Conservation (phyloP, 2,113 vertebrate species). For the Piaya cayana region DNA sequence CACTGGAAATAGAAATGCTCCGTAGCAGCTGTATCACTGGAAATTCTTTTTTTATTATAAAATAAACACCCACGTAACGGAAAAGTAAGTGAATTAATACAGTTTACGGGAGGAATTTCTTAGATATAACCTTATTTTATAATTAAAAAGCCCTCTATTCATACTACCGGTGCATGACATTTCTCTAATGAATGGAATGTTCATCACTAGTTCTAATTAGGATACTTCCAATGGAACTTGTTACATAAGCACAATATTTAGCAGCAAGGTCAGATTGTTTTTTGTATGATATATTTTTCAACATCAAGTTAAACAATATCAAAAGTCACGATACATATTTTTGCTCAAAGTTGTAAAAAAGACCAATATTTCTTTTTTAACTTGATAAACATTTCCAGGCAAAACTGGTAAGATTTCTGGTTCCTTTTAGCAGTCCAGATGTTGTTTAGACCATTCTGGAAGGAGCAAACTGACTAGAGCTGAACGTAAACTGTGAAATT, state of each 20-base stretch:
- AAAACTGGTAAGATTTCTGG: background rate
- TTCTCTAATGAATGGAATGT: slow-evolving; percentile 11
- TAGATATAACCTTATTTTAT: background rate
- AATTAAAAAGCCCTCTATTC: background rate
- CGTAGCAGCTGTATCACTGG: background rate
- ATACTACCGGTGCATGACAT: background rate
- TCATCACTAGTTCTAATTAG: background rate
- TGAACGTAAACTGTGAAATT: background rate
- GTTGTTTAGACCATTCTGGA: background rate
- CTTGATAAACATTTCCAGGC: background rate
- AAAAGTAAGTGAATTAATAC: background rate
- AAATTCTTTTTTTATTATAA: background rate
- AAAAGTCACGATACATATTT: background rate
- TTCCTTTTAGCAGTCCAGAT: background rate
- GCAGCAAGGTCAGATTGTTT: background rate
- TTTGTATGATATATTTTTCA: background rate
- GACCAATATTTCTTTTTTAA: background rate
- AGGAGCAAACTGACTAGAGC: background rate
- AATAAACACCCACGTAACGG: background rate
- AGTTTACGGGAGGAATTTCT: background rate
- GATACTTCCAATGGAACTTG: background rate
- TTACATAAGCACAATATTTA: background rate
- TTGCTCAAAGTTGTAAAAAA: background rate
- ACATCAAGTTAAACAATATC: background rate
- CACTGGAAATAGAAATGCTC: background rate